A percentile compares a stretch with the other conserved stretches of the same genome.
Evolutionary conservation across 30 jellyfish, hydroid and myxozoan genomes (phyloP).

Genomic region (Sanderia malayensis): DNA sequence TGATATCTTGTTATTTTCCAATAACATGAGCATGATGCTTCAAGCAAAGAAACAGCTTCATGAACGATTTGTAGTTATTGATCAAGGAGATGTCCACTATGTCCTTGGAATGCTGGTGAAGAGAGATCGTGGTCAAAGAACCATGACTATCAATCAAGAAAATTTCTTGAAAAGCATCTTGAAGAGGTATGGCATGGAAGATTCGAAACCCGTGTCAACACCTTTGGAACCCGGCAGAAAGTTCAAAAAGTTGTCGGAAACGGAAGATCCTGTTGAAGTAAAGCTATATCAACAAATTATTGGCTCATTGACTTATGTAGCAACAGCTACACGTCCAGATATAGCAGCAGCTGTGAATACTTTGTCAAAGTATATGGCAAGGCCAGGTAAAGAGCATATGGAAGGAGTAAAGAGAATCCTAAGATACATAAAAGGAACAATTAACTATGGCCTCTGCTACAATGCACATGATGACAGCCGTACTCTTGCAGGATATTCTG

Average conservation of each 20-base stretch:
- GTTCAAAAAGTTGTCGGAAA: constrained; percentile 10
- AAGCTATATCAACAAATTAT: constrained; percentile 57
- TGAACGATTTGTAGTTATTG: too few relatives aligned
- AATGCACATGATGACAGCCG: too few relatives aligned
- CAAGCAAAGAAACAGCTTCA: constrained; percentile 33
- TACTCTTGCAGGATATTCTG: too few relatives aligned
- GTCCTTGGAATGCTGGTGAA: too few relatives aligned
- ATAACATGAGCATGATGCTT: constrained; percentile 25
- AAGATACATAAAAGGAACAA: constrained; percentile 60
- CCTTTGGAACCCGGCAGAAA: constrained; percentile 32
- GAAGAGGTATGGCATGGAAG: constrained; percentile 32
- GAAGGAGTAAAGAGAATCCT: constrained; percentile 52
- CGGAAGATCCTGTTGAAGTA: constrained; percentile 2
- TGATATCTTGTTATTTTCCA: too few relatives aligned
- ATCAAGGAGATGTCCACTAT: too few relatives aligned
- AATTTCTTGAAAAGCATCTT: constrained; percentile 1
- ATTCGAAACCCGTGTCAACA: constrained; percentile 38
- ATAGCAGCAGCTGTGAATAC: constrained; percentile 50
- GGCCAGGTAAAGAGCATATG: constrained; percentile 56
- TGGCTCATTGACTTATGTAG: constrained; percentile 36
- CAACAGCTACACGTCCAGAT: constrained; percentile 55
- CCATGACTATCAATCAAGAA: constrained; percentile 36
- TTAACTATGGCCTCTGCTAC: constrained; percentile 18
- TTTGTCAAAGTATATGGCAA: constrained; percentile 20
- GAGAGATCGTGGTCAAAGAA: not conserved